Base-by-base conservation (phyloP, 2,888 invertebrate species). In the Leistus spinibarbis region DNA sequence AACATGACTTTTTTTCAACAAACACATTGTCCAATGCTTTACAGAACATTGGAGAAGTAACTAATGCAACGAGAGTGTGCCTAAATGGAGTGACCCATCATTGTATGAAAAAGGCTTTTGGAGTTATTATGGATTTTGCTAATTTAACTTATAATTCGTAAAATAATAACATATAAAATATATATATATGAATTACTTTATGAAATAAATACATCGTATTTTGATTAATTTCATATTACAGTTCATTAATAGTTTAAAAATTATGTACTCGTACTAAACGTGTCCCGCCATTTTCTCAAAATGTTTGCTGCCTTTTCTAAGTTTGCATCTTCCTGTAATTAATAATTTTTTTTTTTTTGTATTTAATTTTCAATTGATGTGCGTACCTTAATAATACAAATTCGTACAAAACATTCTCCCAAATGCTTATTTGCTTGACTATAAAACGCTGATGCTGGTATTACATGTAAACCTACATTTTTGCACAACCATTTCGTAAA, bases 371-470 rank as follows among this genome's bases (percentile, higher is more conserved):
- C 7, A n/a, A 24, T 54, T 20, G 19, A 27, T 60, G n/a, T 0
- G n/a, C 63, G 60, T 70, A 76, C 76, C 64, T 78, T 78, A 40
- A 77, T 75, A 64, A 78, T 78, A 72, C 79, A 77, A 19, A 77
- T 87, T 62, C 89, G 80, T 17, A 89, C 85, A 77, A 84, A 86
- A 79, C 88, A 84, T 79, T 88, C 86, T 3, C 84, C 87, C 13
- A 88, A 81, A 72, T 82, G 78, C 78, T 87, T 87, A 82, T 89
- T 85, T 53, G 83, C 82, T 13, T 82, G 77, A 22, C 85, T 85
- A 81, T 89, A 90, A 80, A 90, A 90, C 0, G 88, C 88, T 60
- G 88, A 87, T 4, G 88, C 86, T 10, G 90, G 90, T 78, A 90
- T 90, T 1, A 86, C 86, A 56, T 89, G 87, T 54, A 90, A 81